Base-by-base conservation (phyloP, 1,140 invertebrate genomes). In the Cydia splendana region DNA sequence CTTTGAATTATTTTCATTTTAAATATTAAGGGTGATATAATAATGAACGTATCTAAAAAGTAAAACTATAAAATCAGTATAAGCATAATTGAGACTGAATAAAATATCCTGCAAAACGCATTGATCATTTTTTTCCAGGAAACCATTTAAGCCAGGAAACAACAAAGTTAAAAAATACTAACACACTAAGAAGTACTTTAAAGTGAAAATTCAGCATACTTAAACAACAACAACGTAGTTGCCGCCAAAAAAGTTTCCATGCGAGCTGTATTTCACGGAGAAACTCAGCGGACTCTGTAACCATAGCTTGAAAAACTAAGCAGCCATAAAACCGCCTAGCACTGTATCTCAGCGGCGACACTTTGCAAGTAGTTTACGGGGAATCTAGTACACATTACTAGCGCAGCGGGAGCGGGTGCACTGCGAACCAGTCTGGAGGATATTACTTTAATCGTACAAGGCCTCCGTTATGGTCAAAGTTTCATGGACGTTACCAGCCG, bases 391-490 rank as follows among this genome's bases (percentile, higher is more conserved):
- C 48, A 78, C 77, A 81, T 79, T 79, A 79, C 71, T 73, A 51
- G 76, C 76, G 74, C 75, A 67, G 77, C 78, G 80, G 80, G 75
- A 53, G 75, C 78, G 80, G 80, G 75, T 79, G 81, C 79, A 77
- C 65, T 76, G 74, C 67, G 67, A 81, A 80, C 77, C 84, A 82
- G 77, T 80, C 78, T 80, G 75, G 75, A 79, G 78, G 83, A 83
- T 84, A 85, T 86, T 85, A 86, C 84, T 87, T 85, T 87, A 86
- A 87, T 87, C 86, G 85, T 77, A 65, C 53, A 85, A 81, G 82
- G 83, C 80, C 80, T 82, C 78, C 30, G 81, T 87, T 84, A 87
- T 84, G 82, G 84, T 75, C 80, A 76, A 87, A 87, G 83, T 87
- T 87, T 85, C 79, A 74, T 74, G 79, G 75, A 75, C 74, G 71